phyloP scores from a whole-genome alignment of 2,113 vertebrate genomes.

The Rhinoptilus africanus region DNA sequence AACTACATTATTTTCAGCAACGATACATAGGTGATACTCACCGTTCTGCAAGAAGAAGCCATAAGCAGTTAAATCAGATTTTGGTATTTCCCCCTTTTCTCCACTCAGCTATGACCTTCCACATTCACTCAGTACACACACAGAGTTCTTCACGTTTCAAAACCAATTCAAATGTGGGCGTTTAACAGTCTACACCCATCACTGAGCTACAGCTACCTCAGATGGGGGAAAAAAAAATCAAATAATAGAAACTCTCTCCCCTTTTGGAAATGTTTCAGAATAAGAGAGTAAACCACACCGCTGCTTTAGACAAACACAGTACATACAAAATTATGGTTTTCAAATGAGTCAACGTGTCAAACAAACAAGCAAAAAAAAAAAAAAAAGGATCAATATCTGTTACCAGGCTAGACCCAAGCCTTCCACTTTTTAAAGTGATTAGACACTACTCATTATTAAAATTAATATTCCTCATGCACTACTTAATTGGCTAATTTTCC shows the following conservation, averaged over 20 bases:
- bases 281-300: not conserved
- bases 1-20: not conserved
- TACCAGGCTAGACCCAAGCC: not conserved
- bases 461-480: slow-evolving; percentile 10
- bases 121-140: not conserved
- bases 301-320: not conserved
- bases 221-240: not conserved
- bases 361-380: not conserved
- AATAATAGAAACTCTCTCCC: not conserved
- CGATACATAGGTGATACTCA: not conserved
- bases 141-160: not conserved
- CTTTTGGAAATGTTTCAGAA: not conserved
- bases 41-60: not conserved
- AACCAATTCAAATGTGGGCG: not conserved
- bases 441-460: slow-evolving; percentile 5
- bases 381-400: not conserved
- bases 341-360: not conserved
- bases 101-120: not conserved
- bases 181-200: not conserved
- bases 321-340: not conserved
- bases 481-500: slow-evolving; percentile 2
- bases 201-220: not conserved
- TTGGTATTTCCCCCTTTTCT: not conserved
- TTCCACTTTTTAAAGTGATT: not conserved
- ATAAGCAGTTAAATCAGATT: not conserved